Evolutionary conservation across 2,797 vertebrate species (phyloP).

Genomic region (Danio choprae): DNA sequence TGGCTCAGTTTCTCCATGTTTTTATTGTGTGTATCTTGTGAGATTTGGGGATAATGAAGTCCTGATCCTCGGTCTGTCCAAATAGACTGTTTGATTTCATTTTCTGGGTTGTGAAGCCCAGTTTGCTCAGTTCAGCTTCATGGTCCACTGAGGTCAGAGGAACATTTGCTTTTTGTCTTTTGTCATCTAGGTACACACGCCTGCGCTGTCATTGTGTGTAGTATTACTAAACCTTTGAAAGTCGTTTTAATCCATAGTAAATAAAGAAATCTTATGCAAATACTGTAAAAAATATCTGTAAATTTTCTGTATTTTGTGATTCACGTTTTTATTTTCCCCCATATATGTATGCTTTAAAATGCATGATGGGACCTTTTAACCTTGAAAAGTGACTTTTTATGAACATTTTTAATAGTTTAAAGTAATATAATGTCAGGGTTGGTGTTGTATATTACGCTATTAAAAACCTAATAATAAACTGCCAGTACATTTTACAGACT

Average conservation of each 20-base stretch:
- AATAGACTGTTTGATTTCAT: slow-evolving; percentile 59
- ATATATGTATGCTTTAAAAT: no score
- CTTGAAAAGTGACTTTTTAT: no score
- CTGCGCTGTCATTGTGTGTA: background rate
- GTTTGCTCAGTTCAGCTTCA: slow-evolving; percentile 62
- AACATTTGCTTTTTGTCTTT: slow-evolving; percentile 63
- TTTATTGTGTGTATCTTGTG: slow-evolving; percentile 41
- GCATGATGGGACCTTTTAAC: no score
- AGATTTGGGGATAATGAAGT: slow-evolving; percentile 51
- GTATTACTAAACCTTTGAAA: background rate
- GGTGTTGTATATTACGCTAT: no score
- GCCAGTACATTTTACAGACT: no score
- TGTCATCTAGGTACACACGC: slow-evolving; percentile 54
- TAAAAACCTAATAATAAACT: no score
- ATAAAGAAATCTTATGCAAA: background rate
- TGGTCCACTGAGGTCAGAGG: slow-evolving; percentile 68
- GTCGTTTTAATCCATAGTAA: background rate
- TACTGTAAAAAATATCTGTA: no score
- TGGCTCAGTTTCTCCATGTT: background rate
- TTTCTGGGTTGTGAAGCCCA: slow-evolving; percentile 65
- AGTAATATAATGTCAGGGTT: no score
- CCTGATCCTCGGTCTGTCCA: slow-evolving; percentile 46
- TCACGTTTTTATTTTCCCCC: no score
- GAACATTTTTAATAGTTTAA: no score
- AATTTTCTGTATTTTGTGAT: no score